Conservation (phyloP, 1,140 invertebrate species). For the Lerema accius region DNA sequence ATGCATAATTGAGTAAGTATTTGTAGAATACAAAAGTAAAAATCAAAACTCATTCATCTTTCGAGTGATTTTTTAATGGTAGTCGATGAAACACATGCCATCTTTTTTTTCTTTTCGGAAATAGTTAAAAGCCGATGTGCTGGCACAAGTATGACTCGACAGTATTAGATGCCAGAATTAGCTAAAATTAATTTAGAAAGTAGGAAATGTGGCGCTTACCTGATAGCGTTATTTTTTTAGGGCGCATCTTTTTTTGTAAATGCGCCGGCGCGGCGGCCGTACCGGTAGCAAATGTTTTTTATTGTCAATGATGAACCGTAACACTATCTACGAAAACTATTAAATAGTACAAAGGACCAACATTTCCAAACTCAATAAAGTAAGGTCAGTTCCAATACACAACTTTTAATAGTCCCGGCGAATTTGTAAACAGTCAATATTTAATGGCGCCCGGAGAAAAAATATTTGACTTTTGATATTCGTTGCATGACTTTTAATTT, state of each 20-base stretch:
- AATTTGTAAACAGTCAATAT: conserved; percentile 40
- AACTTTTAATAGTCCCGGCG: conserved; percentile 47
- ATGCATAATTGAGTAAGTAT: neutral
- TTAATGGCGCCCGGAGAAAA: conserved; percentile 54
- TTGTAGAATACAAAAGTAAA: conserved; percentile 31
- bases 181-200: conserved; percentile 77
- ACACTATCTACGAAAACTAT: conserved; percentile 76
- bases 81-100: conserved; percentile 65
- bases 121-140: conserved; percentile 60
- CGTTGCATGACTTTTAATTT: conserved; percentile 25
- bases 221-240: conserved; percentile 69
- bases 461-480: conserved; percentile 25
- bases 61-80: conserved; percentile 74
- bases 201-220: conserved; percentile 57
- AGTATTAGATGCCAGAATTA: conserved; percentile 64
- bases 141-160: conserved; percentile 74
- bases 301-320: conserved; percentile 69
- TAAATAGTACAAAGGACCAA: conserved; percentile 59
- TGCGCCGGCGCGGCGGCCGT: conserved; percentile 45
- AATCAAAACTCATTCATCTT: conserved; percentile 65
- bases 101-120: conserved; percentile 55
- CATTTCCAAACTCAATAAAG: conserved; percentile 45
- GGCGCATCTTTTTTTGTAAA: conserved; percentile 51
- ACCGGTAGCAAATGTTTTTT: conserved; percentile 73
- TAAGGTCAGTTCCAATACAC: conserved; percentile 23